phyloP scores from a whole-genome alignment of 2,888 invertebrate species.

The Sarcophaga subvicina region DNA sequence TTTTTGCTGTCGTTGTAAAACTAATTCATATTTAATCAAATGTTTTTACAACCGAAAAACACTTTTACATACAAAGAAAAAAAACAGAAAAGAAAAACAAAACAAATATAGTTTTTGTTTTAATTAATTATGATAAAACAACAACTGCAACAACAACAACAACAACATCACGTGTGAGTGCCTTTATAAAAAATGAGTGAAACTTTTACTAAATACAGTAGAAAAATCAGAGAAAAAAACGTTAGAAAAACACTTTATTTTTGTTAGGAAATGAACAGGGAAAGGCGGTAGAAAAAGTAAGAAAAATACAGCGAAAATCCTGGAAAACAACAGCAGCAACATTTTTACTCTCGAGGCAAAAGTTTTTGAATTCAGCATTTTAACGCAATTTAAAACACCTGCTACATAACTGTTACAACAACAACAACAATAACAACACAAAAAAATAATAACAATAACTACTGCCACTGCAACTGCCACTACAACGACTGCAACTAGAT shows the following conservation, averaged over 20 bases:
- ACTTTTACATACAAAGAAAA: slow-evolving; percentile 33
- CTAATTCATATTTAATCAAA: slow-evolving; percentile 41
- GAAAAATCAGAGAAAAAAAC: slow-evolving; percentile 5
- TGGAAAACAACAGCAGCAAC: slow-evolving; percentile 1
- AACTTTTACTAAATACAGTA: slow-evolving; percentile 51
- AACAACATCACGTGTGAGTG: not conserved
- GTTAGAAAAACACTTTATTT: not conserved
- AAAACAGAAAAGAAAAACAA: not conserved
- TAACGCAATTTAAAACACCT: slow-evolving; percentile 70
- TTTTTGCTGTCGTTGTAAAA: slow-evolving; percentile 19
- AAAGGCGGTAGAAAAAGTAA: slow-evolving; percentile 34
- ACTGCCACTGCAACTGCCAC: slow-evolving; percentile 21
- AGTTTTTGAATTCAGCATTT: slow-evolving; percentile 64
- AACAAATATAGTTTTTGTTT: not conserved
- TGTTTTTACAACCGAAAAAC: slow-evolving; percentile 25
- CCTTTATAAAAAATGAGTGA: slow-evolving; percentile 18
- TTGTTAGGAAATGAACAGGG: not conserved
- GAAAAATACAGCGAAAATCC: slow-evolving; percentile 19
- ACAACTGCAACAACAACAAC: too few species aligned
- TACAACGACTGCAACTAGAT: not conserved
- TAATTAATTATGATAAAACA: slow-evolving; percentile 45
- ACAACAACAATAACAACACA: not conserved
- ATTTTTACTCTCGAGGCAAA: slow-evolving; percentile 38
- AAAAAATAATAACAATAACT: slow-evolving; percentile 11
- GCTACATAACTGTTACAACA: slow-evolving; percentile 64